Base-by-base conservation (phyloP, 2,888 invertebrate species). In the Euzophera pinguis region DNA sequence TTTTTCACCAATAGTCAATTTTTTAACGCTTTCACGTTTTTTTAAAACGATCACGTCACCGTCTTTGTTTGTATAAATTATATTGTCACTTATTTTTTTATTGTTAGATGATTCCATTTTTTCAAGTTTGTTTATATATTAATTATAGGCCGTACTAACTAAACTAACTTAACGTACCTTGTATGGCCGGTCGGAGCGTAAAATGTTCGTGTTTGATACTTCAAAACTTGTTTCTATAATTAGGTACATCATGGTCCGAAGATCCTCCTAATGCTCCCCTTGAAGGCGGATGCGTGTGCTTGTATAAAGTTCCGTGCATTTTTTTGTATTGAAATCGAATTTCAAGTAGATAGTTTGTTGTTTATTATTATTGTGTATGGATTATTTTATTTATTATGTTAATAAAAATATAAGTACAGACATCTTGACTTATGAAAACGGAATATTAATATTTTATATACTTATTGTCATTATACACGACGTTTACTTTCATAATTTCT, bases 211-310 rank as follows among this genome's bases (percentile, higher is more conserved):
- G 45, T 52, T 41, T 48, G 51, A 47, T 53, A 51, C 47, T 60
- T 48, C 60, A 65, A 61, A 62, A 67, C 67, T 67, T 62, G 62
- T 64, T 65, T 58, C 51, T 50, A 49, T 61, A 57, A 62, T 59
- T 56, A 55, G 54, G 59, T 48, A 50, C 51, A 34, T 16, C 13
- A 6, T 50, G 47, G 54, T 17, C 59, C 52, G 43, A 54, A 53
- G 54, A 55, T 42, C 32, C 17, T 35, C 47, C 56, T 54, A 48
- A 53, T 52, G 59, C 57, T 50, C 60, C 54, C 58, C 57, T 64
- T 57, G 60, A 57, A 56, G 50, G 48, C 52, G 45, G 47, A 52
- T 45, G 42, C 29, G 57, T 47, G 50, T 32, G 32, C 45, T 16
- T 8, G 50, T 45, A 14, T 42, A 43, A 54, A 53, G 22, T 22